Conservation (phyloP, 1,140 invertebrate genomes). For the Bombus picipes region DNA sequence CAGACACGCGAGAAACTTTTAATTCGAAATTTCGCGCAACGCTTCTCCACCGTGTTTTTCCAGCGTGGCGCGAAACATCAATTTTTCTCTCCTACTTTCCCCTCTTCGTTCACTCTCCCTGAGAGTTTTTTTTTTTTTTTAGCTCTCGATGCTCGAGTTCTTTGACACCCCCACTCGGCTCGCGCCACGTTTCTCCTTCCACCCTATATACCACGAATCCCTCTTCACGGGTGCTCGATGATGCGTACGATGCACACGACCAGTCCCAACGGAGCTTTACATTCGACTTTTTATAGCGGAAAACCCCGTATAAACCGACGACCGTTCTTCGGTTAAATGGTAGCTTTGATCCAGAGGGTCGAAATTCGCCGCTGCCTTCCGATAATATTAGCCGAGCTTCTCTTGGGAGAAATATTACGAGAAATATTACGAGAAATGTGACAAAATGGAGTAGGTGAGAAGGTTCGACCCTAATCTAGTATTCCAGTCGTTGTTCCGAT, state of each 20-base stretch:
- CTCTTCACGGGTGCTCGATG: conserved; percentile 27
- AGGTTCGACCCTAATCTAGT: neutral
- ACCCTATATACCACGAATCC: conserved; percentile 42
- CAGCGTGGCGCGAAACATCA: neutral
- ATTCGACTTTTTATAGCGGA: conserved; percentile 16
- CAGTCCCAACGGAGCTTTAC: conserved; percentile 13
- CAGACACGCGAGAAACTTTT: no score
- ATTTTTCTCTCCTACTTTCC: conserved; percentile 6
- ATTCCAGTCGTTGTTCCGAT: no score
- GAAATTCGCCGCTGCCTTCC: neutral
- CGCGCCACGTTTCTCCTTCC: conserved; percentile 28
- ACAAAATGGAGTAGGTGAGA: neutral
- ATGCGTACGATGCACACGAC: conserved; percentile 43
- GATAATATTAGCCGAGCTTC: neutral
- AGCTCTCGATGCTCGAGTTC: conserved; percentile 19
- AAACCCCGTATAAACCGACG: no score
- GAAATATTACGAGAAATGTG: neutral
- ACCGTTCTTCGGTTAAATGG: neutral
- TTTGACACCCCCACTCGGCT: conserved; percentile 12
- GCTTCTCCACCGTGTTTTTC: neutral
- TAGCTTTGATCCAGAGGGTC: neutral
- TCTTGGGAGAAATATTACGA: neutral
- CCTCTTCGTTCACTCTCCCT: neutral
- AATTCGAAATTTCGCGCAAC: no score
- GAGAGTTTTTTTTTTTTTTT: neutral